These are phyloP conservation scores for Ranitomeya imitator DNA, from an alignment of 2,113 vertebrate genomes.

Conservation along the genomic window DNA sequence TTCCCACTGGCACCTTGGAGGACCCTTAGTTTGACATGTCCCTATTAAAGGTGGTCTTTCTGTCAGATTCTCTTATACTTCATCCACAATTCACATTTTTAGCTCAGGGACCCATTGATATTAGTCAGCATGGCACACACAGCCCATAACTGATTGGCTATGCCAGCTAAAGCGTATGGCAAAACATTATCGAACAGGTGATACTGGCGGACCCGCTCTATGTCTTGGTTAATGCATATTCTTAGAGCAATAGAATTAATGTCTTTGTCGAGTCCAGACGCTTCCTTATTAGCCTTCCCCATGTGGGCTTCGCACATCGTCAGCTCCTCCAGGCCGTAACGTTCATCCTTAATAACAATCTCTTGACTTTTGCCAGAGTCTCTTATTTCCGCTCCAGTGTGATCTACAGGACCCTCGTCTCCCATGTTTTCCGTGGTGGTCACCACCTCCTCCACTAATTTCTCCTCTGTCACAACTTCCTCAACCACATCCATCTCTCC, in stretches of 20 bases:
- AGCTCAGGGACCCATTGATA: constrained; percentile 55
- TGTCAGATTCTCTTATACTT: background rate
- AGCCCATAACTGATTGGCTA: constrained; percentile 47
- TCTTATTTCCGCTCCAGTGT: background rate
- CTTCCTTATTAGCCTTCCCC: background rate
- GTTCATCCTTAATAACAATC: background rate
- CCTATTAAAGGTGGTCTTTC: background rate
- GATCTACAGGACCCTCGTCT: background rate
- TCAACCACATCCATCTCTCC: constrained; percentile 33
- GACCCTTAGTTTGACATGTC: background rate
- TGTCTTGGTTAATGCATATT: constrained; percentile 53
- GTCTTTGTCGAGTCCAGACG: constrained; percentile 10
- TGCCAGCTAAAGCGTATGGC: constrained; percentile 10
- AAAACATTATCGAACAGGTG: constrained; percentile 48
- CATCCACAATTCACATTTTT: background rate
- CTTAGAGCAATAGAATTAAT: constrained; percentile 47
- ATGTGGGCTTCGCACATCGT: background rate
- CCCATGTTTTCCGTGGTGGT: background rate
- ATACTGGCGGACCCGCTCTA: constrained; percentile 52
- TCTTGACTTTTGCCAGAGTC: background rate
- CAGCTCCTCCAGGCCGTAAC: constrained; percentile 14
- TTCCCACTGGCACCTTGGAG: background rate
- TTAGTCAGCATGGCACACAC: constrained; percentile 52
- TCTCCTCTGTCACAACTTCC: constrained; percentile 7
- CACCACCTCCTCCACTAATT: constrained; percentile 28